phyloP scores from a whole-genome alignment of 2,888 invertebrate species.

The Drosophila kambysellisi region DNA sequence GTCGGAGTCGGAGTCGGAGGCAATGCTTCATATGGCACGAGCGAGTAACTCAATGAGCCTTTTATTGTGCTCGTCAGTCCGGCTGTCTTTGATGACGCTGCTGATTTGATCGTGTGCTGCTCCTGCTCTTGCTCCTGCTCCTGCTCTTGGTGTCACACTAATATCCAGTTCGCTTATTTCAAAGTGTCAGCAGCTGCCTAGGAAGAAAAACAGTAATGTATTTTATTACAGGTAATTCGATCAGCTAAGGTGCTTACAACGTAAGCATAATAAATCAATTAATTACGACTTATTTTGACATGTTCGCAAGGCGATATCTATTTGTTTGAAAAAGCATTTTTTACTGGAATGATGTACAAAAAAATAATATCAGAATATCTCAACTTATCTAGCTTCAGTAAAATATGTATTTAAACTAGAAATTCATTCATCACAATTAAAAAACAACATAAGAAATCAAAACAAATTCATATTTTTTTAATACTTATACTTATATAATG shows the following conservation, averaged over 20 bases:
- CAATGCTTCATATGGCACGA: slow-evolving; percentile 63
- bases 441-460: too few relatives aligned
- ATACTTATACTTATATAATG: neutral
- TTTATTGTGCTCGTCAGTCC: slow-evolving; percentile 39
- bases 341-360: neutral
- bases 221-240: slow-evolving; percentile 36
- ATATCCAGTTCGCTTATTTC: slow-evolving; percentile 22
- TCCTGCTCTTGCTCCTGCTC: slow-evolving; percentile 4
- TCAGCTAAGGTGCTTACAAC: neutral
- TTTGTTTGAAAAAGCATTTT: neutral
- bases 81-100: slow-evolving; percentile 30
- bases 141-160: slow-evolving; percentile 32
- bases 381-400: neutral
- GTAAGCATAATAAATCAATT: neutral
- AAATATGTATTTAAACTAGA: neutral
- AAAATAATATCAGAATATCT: neutral
- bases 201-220: slow-evolving; percentile 18
- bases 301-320: neutral
- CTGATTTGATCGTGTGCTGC: slow-evolving; percentile 58
- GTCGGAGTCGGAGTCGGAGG: slow-evolving; percentile 7
- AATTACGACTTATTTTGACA: neutral
- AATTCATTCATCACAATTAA: too few relatives aligned
- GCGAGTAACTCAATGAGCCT: slow-evolving; percentile 29
- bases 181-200: slow-evolving; percentile 61
- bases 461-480: too few relatives aligned